Base-by-base conservation (phyloP, 2,113 vertebrate species). In the Nansenia antarctica region DNA sequence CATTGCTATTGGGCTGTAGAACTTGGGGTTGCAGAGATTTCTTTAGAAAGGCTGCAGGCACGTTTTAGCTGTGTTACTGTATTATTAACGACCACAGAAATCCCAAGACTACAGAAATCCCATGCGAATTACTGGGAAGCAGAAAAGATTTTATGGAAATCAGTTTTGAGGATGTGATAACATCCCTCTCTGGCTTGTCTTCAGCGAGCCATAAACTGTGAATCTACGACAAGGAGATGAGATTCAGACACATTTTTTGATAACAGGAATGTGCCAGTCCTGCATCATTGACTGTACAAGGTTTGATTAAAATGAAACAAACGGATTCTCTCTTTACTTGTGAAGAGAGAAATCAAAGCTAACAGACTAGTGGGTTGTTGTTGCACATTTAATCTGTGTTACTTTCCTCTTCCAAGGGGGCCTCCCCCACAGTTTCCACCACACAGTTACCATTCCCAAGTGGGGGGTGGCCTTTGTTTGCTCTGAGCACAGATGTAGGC, bases 391-490 rank as follows among this genome's bases (percentile, higher is more conserved):
- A 37, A n/a, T 2, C 20, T 27, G 26, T 27, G 54, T 57, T n/a
- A n/a, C n/a, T n/a, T 26, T 57, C 54, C 27, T 26, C 11, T 26
- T 27, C 3, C 1, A 3, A 24, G 0, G 59, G 1, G 9, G 34
- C 3, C 24, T n/a, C n/a, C n/a, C n/a, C n/a, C n/a, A n/a, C n/a
- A n/a, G 18, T 66, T 79, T 88, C 29, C 64, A 39, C 35, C 35
- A 37, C 5, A 30, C 11, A 3, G 29, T 42, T 64, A 27, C 27
- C 37, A 26, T 2, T 71, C 39, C 8, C 69, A 75, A n/a, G n/a
- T n/a, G n/a, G n/a, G 39, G 69, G 54, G 42, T 31, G 61, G 42
- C 14, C 64, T 85, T 73, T 67, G 57, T 74, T 77, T 72, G 35
- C 62, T 29, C 42, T 39, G 29, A 30, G 20, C 52, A 31, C 61